These are phyloP conservation scores for Ceyx cyanopectus DNA, from an alignment of 2,113 vertebrate genomes.

Conservation along the genomic window DNA sequence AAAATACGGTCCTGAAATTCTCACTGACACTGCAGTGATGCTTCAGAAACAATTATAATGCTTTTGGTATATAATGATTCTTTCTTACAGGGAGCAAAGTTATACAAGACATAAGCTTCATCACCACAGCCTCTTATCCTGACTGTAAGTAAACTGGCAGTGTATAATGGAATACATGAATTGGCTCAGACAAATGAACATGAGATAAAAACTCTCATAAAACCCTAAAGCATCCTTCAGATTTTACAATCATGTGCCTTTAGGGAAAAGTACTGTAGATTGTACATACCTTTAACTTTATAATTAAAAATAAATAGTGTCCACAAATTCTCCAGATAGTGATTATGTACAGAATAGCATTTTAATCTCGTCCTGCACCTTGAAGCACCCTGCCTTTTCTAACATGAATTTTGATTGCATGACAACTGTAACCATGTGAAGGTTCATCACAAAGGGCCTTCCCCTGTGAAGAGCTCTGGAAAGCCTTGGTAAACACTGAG, in stretches of 20 bases:
- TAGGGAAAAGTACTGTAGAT: not conserved
- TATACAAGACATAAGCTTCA: not conserved
- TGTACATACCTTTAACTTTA: not conserved
- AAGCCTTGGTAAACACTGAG: slow-evolving; percentile 17
- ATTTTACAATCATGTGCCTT: not conserved
- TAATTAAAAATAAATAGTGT: not conserved
- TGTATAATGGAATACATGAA: not conserved
- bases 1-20: not conserved
- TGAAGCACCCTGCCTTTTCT: not conserved
- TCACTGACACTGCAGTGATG: not conserved
- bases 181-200: not conserved
- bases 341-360: not conserved
- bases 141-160: slow-evolving; percentile 1
- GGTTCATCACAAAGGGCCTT: slow-evolving; percentile 30
- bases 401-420: slow-evolving; percentile 28
- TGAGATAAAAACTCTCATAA: not conserved
- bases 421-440: slow-evolving; percentile 56
- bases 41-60: not conserved
- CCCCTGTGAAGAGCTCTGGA: not conserved
- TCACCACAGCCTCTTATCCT: not conserved
- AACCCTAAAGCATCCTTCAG: not conserved
- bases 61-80: not conserved
- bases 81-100: not conserved
- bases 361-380: not conserved
- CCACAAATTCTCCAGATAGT: not conserved